Evolutionary conservation across 2,888 invertebrate genomes (phyloP).

Genomic region (Automeris io): DNA sequence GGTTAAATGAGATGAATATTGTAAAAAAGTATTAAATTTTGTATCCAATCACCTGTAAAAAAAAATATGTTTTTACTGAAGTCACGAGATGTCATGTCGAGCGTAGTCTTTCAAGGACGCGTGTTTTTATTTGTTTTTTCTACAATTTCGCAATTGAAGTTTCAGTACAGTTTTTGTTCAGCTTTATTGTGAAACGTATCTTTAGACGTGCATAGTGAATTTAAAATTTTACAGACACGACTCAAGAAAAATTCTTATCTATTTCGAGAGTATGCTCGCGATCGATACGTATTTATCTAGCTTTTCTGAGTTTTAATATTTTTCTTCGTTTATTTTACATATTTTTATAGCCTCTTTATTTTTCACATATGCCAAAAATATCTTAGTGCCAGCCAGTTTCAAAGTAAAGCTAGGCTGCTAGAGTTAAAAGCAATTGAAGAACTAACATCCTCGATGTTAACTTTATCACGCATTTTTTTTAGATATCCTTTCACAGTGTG

Average conservation of each 20-base stretch:
- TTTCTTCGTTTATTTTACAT: too few species aligned
- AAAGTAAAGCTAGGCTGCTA: too few species aligned
- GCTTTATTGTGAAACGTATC: constrained; percentile 3
- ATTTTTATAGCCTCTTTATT: too few species aligned
- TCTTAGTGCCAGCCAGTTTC: too few species aligned
- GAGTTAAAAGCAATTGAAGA: too few species aligned
- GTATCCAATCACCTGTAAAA: constrained; percentile 4
- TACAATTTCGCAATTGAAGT: constrained; percentile 7
- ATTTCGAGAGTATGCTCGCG: constrained; percentile 21
- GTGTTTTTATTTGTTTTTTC: constrained; percentile 5
- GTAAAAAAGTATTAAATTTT: constrained; percentile 5
- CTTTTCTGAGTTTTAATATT: neutral
- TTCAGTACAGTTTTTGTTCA: constrained; percentile 7
- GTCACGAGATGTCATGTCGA: constrained; percentile 7
- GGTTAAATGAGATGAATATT: too few species aligned
- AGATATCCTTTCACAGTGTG: too few species aligned
- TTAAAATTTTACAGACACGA: constrained; percentile 22
- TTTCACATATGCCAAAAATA: too few species aligned
- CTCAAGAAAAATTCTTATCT: constrained; percentile 18
- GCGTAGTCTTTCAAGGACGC: constrained; percentile 9
- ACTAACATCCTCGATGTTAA: too few species aligned
- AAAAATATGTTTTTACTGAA: constrained; percentile 6
- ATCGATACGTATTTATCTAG: constrained; percentile 12
- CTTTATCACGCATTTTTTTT: too few species aligned
- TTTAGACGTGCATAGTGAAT: constrained; percentile 8